Conservation (phyloP, 2,797 vertebrate species). For the Clamator glandarius region DNA sequence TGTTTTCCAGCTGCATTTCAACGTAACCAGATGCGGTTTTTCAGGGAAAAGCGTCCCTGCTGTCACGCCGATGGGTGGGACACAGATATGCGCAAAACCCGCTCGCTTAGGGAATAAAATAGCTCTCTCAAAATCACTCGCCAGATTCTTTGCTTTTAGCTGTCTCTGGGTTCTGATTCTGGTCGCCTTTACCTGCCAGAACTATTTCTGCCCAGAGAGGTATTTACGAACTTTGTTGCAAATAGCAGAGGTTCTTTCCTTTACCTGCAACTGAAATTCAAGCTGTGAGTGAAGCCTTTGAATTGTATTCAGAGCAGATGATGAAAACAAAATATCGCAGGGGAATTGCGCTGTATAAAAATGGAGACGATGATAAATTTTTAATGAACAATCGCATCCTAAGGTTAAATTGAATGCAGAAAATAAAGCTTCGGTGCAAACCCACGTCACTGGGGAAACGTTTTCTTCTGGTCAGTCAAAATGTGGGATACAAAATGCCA, state of each 20-base stretch:
- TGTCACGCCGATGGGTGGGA: not conserved
- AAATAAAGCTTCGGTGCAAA: conserved; percentile 10
- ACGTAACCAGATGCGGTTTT: not conserved
- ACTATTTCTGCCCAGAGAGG: not conserved
- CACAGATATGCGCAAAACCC: not conserved
- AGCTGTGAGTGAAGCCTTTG: not conserved
- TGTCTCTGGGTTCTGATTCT: not conserved
- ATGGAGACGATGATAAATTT: conserved; percentile 46
- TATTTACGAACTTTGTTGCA: conserved; percentile 15
- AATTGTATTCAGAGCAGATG: not conserved
- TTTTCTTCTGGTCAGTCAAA: conserved; percentile 26
- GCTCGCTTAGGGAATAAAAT: not conserved
- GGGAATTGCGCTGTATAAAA: conserved; percentile 46
- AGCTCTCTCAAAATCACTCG: not conserved
- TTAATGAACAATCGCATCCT: conserved; percentile 45
- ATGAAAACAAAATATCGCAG: conserved; percentile 16
- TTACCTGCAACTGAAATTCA: conserved; percentile 11
- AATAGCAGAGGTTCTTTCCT: not conserved
- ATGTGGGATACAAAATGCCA: not conserved
- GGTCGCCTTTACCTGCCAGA: not conserved
- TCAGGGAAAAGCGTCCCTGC: not conserved
- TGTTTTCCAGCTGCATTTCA: not conserved
- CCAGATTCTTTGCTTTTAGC: not conserved
- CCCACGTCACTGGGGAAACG: not conserved
- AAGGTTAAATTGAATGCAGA: conserved; percentile 10